Evolutionary conservation across 2,888 invertebrate species (phyloP).

Genomic region (Penaeus monodon): DNA sequence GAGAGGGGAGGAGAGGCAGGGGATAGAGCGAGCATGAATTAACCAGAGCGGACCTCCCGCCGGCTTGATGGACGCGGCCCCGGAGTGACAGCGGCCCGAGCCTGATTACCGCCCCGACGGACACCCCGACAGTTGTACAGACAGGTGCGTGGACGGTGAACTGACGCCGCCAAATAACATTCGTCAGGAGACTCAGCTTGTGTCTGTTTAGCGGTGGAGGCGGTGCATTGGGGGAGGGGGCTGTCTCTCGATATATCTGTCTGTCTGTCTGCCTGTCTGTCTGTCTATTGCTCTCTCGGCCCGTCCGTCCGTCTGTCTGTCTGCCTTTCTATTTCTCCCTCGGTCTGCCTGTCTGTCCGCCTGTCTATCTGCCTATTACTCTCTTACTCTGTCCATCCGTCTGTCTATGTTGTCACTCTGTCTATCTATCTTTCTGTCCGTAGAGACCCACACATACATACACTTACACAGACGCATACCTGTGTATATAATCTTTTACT

Average conservation of each 20-base stretch:
- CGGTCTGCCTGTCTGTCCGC: neutral
- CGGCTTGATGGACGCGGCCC: no score
- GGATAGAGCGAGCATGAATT: neutral
- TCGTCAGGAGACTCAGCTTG: slow-evolving; percentile 26
- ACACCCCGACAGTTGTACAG: slow-evolving; percentile 43
- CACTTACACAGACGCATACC: no score
- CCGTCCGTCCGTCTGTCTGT: neutral
- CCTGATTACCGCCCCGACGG: slow-evolving; percentile 42
- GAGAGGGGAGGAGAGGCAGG: neutral
- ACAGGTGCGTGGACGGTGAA: slow-evolving; percentile 35
- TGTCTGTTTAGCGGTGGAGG: neutral
- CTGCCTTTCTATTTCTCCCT: neutral
- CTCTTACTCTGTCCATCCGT: no score
- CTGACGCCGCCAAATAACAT: slow-evolving; percentile 54
- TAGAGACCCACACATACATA: no score
- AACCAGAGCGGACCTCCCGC: no score
- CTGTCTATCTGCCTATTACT: neutral
- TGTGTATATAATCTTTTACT: no score
- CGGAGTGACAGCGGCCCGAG: slow-evolving; percentile 25
- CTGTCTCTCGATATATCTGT: neutral
- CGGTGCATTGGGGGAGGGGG: neutral
- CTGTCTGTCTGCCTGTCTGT: neutral
- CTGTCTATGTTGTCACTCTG: no score
- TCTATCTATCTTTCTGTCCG: no score
- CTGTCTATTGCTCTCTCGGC: neutral